A percentile compares a stretch with the other conserved stretches of the same genome.
Conservation (phyloP, 2,797 vertebrate genomes). For the Ispidina picta region DNA sequence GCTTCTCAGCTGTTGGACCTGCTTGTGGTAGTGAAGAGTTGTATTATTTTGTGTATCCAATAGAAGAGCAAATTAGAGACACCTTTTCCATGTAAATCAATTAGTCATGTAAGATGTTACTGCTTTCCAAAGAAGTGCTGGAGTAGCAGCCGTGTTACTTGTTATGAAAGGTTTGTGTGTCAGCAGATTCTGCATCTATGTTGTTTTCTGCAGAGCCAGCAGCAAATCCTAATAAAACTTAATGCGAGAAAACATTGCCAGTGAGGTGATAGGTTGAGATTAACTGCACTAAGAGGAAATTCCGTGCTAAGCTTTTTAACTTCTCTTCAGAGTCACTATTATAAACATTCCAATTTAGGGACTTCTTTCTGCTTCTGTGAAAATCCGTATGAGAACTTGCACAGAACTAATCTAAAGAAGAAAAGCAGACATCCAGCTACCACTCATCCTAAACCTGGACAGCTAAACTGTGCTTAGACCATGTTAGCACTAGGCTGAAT, state of each 20-base stretch:
- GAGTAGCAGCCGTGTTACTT: conserved; percentile 7
- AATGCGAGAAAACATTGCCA: conserved; percentile 26
- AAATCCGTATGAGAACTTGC: conserved; percentile 2
- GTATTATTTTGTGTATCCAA: not conserved
- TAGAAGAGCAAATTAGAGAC: conserved; percentile 10
- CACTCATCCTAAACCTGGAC: not conserved
- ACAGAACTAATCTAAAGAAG: not conserved
- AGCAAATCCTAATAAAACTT: conserved; percentile 41
- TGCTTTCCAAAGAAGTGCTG: conserved; percentile 13
- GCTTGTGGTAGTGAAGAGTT: not conserved
- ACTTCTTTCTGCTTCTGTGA: not conserved
- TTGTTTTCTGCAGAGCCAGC: conserved; percentile 50
- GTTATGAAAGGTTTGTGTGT: conserved; percentile 34
- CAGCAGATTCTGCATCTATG: conserved; percentile 35
- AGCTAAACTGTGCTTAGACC: not conserved
- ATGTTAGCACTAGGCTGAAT: not conserved
- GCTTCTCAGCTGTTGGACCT: not conserved
- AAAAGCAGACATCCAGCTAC: not conserved
- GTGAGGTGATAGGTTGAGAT: conserved; percentile 29
- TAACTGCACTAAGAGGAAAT: not conserved
- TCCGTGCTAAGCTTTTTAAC: not conserved
- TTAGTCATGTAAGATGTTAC: conserved; percentile 43
- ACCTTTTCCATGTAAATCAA: conserved; percentile 46
- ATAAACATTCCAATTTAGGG: conserved; percentile 3
- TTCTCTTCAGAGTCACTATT: not conserved